phyloP scores from a whole-genome alignment of 2,113 vertebrate species.

The Australoheros scitulus region DNA sequence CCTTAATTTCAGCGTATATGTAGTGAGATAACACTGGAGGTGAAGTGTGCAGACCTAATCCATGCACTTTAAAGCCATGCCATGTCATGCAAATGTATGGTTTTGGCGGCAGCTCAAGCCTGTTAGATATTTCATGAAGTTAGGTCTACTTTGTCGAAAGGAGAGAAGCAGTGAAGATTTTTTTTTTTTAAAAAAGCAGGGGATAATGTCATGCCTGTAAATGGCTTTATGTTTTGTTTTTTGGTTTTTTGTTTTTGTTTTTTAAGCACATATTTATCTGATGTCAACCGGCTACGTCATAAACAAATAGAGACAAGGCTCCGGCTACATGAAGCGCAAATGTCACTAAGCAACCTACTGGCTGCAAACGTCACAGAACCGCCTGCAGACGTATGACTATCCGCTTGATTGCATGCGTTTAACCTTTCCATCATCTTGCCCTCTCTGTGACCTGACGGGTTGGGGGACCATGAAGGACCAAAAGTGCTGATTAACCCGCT shows the following conservation, averaged over 20 bases:
- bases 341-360: constrained; percentile 19
- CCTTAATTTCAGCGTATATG: constrained; percentile 14
- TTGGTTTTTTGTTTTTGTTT: background rate
- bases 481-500: background rate
- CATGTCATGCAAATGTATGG: constrained; percentile 53
- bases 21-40: constrained; percentile 51
- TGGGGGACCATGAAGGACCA: background rate
- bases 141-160: constrained; percentile 2
- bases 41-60: background rate
- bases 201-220: background rate
- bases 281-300: background rate
- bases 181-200: background rate
- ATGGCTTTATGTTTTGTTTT: background rate
- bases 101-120: constrained; percentile 24
- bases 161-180: background rate
- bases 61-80: constrained; percentile 72
- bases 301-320: background rate
- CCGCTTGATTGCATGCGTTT: constrained; percentile 5
- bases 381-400: background rate
- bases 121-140: constrained; percentile 37
- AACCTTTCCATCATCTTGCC: constrained; percentile 20
- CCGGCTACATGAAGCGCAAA: background rate
- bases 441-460: background rate
- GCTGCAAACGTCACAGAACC: constrained; percentile 11
- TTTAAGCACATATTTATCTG: background rate